Percentiles rank a stretch among this genome's conserved stretches.
These are phyloP conservation scores for Sarcophilus harrisii DNA, from an alignment of 2,797 vertebrate genomes.

Conservation along the genomic window DNA sequence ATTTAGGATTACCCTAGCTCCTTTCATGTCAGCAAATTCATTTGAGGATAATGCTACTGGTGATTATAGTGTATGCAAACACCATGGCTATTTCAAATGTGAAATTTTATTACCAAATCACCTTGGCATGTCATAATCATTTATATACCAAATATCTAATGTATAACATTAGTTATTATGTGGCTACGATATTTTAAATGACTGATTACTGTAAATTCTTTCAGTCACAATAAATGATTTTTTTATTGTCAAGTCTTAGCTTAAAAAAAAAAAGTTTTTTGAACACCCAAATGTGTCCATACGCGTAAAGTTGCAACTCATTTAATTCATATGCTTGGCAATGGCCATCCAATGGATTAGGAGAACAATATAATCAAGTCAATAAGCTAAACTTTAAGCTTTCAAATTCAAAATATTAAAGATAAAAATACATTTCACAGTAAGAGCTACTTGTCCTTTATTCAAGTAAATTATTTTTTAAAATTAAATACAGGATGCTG, in stretches of 20 bases:
- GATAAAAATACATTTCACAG: conserved; percentile 63
- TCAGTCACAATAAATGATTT: conserved; percentile 37
- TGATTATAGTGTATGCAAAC: background rate
- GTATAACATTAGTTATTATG: background rate
- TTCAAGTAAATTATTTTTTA: conserved; percentile 70
- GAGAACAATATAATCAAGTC: conserved; percentile 31
- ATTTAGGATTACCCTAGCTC: conserved; percentile 17
- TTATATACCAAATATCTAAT: conserved; percentile 46
- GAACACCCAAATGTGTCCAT: background rate
- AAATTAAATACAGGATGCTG: conserved; percentile 56
- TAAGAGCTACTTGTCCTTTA: conserved; percentile 40
- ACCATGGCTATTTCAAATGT: background rate
- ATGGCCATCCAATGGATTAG: conserved; percentile 14
- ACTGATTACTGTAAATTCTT: conserved; percentile 35
- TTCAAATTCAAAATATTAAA: conserved; percentile 44
- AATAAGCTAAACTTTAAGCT: background rate
- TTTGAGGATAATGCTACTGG: conserved; percentile 25
- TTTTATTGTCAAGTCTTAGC: conserved; percentile 34
- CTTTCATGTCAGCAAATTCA: conserved; percentile 19
- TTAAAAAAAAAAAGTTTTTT: conserved; percentile 47
- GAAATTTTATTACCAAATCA: conserved; percentile 32
- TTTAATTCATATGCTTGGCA: conserved; percentile 34
- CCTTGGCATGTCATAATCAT: conserved; percentile 31
- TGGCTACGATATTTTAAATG: conserved; percentile 5
- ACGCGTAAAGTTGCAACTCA: conserved; percentile 33